Conservation (phyloP, 2,888 invertebrate species). For the Dicycla oo region DNA sequence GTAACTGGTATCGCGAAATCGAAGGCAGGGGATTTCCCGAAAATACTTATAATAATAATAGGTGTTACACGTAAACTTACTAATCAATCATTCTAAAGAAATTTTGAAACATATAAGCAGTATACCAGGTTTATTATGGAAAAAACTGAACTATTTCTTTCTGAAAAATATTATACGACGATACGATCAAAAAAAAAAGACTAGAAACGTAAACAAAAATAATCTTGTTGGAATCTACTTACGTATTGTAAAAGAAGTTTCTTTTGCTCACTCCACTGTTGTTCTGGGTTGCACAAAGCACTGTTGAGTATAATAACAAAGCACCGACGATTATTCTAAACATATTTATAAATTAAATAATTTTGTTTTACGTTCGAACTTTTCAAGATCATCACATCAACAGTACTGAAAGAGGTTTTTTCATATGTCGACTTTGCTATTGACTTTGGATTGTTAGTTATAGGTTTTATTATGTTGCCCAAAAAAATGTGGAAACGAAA, state of each 20-base stretch:
- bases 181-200: background rate
- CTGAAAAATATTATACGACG: background rate
- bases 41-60: background rate
- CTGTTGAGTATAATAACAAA: slow-evolving; percentile 52
- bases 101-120: background rate
- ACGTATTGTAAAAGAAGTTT: slow-evolving; percentile 79
- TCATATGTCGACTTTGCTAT: slow-evolving; percentile 1
- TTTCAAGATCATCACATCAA: slow-evolving; percentile 16
- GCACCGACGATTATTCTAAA: slow-evolving; percentile 53
- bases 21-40: slow-evolving; percentile 8
- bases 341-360: slow-evolving; percentile 48
- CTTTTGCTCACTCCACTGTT: slow-evolving; percentile 62
- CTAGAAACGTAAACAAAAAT: slow-evolving; percentile 48
- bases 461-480: background rate
- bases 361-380: slow-evolving; percentile 15
- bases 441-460: background rate
- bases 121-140: background rate
- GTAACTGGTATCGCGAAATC: too few relatives aligned
- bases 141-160: background rate
- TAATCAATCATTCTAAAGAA: background rate
- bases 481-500: background rate
- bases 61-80: background rate
- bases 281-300: slow-evolving; percentile 39
- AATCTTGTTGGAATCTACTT: slow-evolving; percentile 63
- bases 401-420: slow-evolving; percentile 5